phyloP scores from a whole-genome alignment of 64 coral and sea anemone species.

The Porites australiensis region DNA sequence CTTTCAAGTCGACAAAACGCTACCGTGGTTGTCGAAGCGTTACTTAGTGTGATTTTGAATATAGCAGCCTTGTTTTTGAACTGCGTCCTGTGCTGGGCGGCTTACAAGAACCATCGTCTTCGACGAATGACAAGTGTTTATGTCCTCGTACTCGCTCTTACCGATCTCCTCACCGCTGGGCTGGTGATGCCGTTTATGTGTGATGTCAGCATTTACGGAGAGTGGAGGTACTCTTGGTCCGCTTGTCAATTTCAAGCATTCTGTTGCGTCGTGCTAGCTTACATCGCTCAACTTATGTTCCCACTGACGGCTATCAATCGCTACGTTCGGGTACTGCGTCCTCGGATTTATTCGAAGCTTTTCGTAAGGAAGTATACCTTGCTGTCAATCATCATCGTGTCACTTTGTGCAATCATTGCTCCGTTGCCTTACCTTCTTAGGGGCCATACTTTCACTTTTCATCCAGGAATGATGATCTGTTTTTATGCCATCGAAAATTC shows the following conservation, averaged over 20 bases:
- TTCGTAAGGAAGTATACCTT: constrained; percentile 12
- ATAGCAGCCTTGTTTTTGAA: neutral
- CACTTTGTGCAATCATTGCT: neutral
- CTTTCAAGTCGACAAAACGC: neutral
- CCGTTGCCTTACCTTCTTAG: constrained; percentile 8
- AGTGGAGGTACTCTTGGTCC: neutral
- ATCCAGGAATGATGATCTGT: constrained; percentile 33
- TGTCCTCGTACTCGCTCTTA: neutral
- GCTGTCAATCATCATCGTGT: neutral
- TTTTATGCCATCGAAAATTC: constrained; percentile 24
- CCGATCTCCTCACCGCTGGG: neutral
- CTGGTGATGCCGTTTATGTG: constrained; percentile 13
- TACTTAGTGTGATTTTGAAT: neutral
- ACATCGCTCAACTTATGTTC: constrained; percentile 24
- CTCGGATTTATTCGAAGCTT: neutral
- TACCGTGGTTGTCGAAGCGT: neutral
- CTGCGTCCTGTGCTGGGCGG: neutral
- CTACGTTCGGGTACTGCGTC: neutral
- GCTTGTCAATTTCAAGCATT: neutral
- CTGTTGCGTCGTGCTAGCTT: neutral
- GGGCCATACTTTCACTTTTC: constrained; percentile 5
- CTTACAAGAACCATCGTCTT: constrained; percentile 11
- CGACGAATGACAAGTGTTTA: neutral
- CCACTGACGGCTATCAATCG: constrained; percentile 6
- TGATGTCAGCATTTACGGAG: neutral